Conservation (phyloP, 2,888 invertebrate genomes). For the Phyllotreta striolata region DNA sequence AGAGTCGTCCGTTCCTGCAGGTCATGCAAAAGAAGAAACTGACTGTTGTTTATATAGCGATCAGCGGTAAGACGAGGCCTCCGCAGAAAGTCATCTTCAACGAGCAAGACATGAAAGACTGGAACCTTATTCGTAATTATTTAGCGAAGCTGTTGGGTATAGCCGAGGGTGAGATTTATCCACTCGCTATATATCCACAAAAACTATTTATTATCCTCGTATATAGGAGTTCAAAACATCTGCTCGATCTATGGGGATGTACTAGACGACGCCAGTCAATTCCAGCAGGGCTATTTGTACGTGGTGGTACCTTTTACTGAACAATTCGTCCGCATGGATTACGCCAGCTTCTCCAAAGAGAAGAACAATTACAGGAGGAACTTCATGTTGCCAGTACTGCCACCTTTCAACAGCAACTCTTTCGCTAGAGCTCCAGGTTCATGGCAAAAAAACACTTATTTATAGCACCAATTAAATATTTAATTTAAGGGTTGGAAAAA, state of each 20-base stretch:
- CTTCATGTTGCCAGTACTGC: constrained; percentile 9
- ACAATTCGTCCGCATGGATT: constrained; percentile 9
- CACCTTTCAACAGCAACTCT: constrained; percentile 3
- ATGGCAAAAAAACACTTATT: not conserved
- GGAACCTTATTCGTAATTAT: constrained; percentile 18
- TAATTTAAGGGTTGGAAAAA: not conserved
- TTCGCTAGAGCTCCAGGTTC: constrained; percentile 7
- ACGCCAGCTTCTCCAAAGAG: constrained; percentile 1
- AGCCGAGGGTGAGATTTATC: not conserved
- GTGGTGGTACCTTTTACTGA: constrained; percentile 15
- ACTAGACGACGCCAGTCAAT: constrained; percentile 9
- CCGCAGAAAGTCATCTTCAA: constrained; percentile 18
- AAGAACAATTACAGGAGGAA: constrained; percentile 10
- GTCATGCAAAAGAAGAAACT: constrained; percentile 16
- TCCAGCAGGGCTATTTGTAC: constrained; percentile 16
- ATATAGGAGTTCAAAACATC: constrained; percentile 9
- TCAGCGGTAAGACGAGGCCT: constrained; percentile 5
- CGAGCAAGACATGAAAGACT: constrained; percentile 15
- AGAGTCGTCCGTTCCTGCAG: constrained; percentile 8
- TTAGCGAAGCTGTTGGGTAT: constrained; percentile 8
- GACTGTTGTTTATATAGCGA: constrained; percentile 12
- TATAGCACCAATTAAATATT: not conserved
- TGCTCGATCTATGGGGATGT: constrained; percentile 12
- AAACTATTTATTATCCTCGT: not conserved
- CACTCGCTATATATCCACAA: too few species aligned